Percentiles rank a stretch among this genome's conserved stretches.
Conservation (phyloP, 2,888 invertebrate species). For the Brachyptera putata region DNA sequence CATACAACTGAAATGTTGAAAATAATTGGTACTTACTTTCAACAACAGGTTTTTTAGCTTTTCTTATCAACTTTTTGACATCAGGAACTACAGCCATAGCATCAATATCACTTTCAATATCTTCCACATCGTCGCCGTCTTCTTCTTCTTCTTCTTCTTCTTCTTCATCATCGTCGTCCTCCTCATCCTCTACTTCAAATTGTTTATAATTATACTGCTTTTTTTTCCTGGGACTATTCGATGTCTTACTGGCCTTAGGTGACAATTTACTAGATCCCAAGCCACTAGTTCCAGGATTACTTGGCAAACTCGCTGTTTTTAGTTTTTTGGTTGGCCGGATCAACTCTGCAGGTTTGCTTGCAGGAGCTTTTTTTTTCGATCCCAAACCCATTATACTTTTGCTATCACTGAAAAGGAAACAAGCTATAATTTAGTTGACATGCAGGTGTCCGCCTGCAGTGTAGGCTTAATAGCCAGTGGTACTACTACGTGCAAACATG, state of each 20-base stretch:
- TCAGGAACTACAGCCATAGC: too few species aligned
- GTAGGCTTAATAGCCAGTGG: too few species aligned
- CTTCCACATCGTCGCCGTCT: neutral
- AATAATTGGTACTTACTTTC: neutral
- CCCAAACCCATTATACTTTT: neutral
- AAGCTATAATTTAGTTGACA: too few species aligned
- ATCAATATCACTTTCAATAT: neutral
- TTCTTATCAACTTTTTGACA: neutral
- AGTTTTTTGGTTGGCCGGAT: neutral
- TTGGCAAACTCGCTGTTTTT: neutral
- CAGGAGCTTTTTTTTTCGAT: neutral
- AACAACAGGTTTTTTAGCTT: neutral
- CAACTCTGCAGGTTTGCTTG: neutral
- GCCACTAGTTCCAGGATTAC: too few species aligned
- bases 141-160: neutral
- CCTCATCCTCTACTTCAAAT: neutral
- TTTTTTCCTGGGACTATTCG: neutral
- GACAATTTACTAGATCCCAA: too few species aligned
- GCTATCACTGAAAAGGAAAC: neutral
- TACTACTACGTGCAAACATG: too few species aligned
- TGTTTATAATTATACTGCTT: neutral
- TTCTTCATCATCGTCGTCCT: neutral
- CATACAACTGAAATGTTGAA: too few species aligned
- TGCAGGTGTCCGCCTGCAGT: too few species aligned
- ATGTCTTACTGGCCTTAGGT: too few species aligned